These are phyloP conservation scores for Brienomyrus brachyistius DNA, from an alignment of 2,113 vertebrate species.

Conservation along the genomic window DNA sequence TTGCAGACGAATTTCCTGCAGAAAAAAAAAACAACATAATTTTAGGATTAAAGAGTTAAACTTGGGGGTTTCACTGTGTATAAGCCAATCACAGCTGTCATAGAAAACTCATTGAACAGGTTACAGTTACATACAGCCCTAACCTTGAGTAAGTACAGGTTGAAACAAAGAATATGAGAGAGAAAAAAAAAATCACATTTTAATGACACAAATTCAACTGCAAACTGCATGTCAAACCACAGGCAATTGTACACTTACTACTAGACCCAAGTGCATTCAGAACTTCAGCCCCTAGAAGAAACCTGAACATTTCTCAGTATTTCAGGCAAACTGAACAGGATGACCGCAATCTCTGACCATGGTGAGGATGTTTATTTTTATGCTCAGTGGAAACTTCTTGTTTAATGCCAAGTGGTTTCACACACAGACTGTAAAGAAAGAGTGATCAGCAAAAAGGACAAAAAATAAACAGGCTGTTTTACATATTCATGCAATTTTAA, in stretches of 20 bases:
- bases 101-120: neutral
- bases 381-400: neutral
- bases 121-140: neutral
- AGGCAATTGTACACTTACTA: neutral
- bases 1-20: slow-evolving; percentile 86
- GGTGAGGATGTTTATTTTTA: neutral
- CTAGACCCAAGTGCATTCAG: neutral
- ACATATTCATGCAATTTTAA: neutral
- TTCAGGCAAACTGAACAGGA: neutral
- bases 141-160: neutral
- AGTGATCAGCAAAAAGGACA: neutral
- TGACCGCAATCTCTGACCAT: neutral
- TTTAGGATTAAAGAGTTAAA: slow-evolving; percentile 6
- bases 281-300: neutral
- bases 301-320: neutral
- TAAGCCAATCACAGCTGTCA: neutral
- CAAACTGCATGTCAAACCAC: neutral
- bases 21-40: slow-evolving; percentile 23
- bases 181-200: neutral
- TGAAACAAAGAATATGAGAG: neutral
- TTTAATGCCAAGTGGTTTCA: neutral
- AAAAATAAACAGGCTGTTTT: neutral
- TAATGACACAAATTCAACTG: neutral
- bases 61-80: neutral
- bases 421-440: neutral